phyloP scores from a whole-genome alignment of 2,888 invertebrate genomes.

The Spialia ferax region DNA sequence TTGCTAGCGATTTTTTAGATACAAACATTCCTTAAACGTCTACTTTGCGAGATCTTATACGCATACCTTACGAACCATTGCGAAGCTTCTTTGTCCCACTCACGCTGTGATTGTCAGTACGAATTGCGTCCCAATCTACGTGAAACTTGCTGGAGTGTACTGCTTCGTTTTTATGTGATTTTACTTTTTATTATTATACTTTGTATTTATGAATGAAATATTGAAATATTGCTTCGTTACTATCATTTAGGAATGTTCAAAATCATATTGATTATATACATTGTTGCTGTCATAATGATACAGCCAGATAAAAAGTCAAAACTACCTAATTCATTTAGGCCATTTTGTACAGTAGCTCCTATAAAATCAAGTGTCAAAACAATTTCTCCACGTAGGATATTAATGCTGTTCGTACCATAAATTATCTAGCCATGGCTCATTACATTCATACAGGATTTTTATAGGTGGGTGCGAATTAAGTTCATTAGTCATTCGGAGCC shows the following conservation, averaged over 20 bases:
- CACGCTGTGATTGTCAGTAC: neutral
- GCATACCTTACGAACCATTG: neutral
- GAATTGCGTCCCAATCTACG: no score
- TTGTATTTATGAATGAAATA: no score
- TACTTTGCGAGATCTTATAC: conserved; percentile 8
- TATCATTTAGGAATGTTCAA: no score
- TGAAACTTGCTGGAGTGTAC: neutral
- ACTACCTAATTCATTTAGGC: no score
- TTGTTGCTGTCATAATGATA: no score
- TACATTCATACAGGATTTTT: conserved; percentile 53
- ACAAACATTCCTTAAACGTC: conserved; percentile 7
- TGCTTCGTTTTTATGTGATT: no score
- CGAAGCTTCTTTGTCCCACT: neutral
- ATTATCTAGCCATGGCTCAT: conserved; percentile 31
- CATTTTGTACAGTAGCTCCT: neutral
- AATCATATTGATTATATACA: no score
- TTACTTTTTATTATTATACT: no score
- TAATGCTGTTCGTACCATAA: conserved; percentile 11
- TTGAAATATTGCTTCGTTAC: no score
- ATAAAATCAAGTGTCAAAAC: neutral
- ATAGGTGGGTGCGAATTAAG: conserved; percentile 51
- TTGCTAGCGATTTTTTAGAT: neutral
- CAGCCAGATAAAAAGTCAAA: neutral
- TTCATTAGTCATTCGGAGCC: conserved; percentile 55
- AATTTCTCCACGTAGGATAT: neutral